Base-by-base conservation (phyloP, 1,140 invertebrate genomes). In the Latrodectus geometricus region DNA sequence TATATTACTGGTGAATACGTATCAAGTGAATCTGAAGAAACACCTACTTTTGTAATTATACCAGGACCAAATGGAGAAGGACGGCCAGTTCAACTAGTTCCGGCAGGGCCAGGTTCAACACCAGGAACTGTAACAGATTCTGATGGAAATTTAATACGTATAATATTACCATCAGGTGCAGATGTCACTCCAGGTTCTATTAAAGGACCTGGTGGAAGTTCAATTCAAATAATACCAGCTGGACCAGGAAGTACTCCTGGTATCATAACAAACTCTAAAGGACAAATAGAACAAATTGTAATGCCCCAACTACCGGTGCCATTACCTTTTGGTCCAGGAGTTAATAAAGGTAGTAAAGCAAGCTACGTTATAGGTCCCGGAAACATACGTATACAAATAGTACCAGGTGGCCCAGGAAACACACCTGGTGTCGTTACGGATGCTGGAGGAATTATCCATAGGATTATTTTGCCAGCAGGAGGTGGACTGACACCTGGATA, bases 181-280 rank as follows among this genome's bases (percentile, higher is more conserved):
- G 35, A 50, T 61, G 74, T 52, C 56, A 49, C 56, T 0, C 20
- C 52, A 50, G 74, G 54, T 35, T 23, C 52, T 5, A 52, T 76
- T n/a, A 23, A 21, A 23, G 52, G 74, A 7, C 54, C 54, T 20
- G 74, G 56, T 54, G 74, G 74, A 4, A 20, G 56, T 9, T 52
- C 50, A 4, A 76, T 76, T 21, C 23, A 76, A 54, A 76, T 76
- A 15, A 23, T 23, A 21, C 54, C 54, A 23, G 74, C 74, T 35
- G 52, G 74, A 15, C 74, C 74, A 20, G 74, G 74, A 21, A 61
- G 8, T 5, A 61, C 74, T 61, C 74, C 74, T n/a, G 74, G 74
- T 0, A 52, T 21, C 4, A 35, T 76, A 54, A 61, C 20, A 12
- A 52, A 52, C 4, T 52, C 74, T 15, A n/a, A 76, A 14, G 74